These are phyloP conservation scores for Sarcophaga peregrina DNA, from an alignment of 1,140 invertebrate genomes.

Conservation along the genomic window DNA sequence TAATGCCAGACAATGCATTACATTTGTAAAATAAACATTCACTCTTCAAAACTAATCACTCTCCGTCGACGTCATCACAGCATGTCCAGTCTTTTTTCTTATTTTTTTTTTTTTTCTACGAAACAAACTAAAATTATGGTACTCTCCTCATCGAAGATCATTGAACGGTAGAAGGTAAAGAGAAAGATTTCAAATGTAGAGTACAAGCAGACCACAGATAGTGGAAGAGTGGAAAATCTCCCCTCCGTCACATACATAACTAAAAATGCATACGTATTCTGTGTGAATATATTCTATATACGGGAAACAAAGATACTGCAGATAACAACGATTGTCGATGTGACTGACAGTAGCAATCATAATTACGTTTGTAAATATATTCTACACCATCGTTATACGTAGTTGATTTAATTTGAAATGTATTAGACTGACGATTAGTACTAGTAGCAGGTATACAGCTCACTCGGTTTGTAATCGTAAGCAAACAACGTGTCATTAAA, in stretches of 20 bases:
- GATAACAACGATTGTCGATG: neutral
- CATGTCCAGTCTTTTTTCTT: neutral
- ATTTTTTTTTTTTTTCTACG: too few relatives aligned
- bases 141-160: neutral
- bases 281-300: too few relatives aligned
- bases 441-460: neutral
- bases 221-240: neutral
- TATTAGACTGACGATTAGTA: too few relatives aligned
- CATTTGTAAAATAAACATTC: neutral
- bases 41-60: neutral
- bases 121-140: too few relatives aligned
- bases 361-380: neutral
- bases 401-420: neutral
- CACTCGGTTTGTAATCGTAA: neutral
- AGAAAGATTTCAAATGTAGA: neutral
- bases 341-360: neutral
- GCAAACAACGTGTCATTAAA: slow-evolving; percentile 3
- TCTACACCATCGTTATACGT: neutral
- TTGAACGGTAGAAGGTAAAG: neutral
- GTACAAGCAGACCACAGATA: too few relatives aligned
- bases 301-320: neutral
- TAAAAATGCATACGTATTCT: too few relatives aligned
- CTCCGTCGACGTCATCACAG: neutral
- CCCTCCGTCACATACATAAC: neutral
- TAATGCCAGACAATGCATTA: neutral